A percentile compares a stretch with the other conserved stretches of the same genome.
These are phyloP conservation scores for Spilarctia lutea DNA, from an alignment of 2,888 invertebrate species.

Conservation along the genomic window DNA sequence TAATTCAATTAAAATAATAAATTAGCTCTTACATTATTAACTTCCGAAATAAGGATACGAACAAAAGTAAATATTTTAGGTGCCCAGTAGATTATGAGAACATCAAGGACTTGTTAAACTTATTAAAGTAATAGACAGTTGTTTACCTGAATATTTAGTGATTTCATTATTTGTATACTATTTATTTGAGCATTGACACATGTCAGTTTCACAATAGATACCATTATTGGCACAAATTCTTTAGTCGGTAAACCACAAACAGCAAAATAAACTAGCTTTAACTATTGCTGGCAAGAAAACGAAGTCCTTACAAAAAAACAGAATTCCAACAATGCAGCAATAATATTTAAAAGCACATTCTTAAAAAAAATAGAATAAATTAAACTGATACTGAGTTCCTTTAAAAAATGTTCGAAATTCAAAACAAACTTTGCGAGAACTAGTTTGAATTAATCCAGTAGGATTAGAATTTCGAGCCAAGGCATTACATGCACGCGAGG, in stretches of 20 bases:
- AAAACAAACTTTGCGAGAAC: constrained; percentile 26
- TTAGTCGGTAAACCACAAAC: no score
- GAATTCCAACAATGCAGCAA: neutral
- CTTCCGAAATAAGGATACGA: neutral
- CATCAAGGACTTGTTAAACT: neutral
- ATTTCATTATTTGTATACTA: neutral
- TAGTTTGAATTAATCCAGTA: constrained; percentile 20
- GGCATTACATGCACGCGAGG: constrained; percentile 47
- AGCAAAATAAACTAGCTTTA: neutral
- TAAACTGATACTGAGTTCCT: neutral
- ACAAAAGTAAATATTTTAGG: neutral
- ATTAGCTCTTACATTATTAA: neutral
- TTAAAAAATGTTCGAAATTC: constrained; percentile 21
- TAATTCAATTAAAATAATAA: neutral
- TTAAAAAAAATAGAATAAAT: neutral
- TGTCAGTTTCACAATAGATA: neutral
- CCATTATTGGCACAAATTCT: neutral
- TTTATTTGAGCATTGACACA: neutral
- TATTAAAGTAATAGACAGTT: neutral
- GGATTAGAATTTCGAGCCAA: constrained; percentile 15
- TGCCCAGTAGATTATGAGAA: neutral
- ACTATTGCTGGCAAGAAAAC: neutral
- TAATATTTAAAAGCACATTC: neutral
- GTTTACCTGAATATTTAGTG: neutral
- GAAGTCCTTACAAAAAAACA: neutral